These are phyloP conservation scores for Adelges cooleyi DNA, from an alignment of 1,140 invertebrate species.

Conservation along the genomic window DNA sequence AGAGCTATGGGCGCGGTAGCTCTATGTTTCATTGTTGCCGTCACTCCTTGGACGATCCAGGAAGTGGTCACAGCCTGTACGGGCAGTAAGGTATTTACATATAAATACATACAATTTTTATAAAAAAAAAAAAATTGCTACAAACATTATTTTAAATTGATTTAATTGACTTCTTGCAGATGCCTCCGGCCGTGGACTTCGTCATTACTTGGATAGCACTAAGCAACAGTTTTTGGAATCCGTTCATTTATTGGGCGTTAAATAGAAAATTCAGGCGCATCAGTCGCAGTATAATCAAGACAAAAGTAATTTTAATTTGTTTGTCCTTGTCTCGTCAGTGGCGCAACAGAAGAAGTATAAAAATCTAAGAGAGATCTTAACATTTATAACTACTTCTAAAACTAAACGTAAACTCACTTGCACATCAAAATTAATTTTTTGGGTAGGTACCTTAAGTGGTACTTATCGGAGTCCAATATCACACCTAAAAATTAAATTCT, in stretches of 20 bases:
- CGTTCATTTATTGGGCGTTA: slow-evolving; percentile 73
- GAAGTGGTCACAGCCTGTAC: slow-evolving; percentile 78
- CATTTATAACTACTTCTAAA: no score
- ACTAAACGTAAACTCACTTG: no score
- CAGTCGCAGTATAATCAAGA: slow-evolving; percentile 58
- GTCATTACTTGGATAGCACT: slow-evolving; percentile 70
- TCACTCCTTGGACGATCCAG: slow-evolving; percentile 76
- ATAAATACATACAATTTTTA: background rate
- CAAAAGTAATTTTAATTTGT: slow-evolving; percentile 52
- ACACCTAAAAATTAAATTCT: no score
- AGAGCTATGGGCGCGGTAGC: slow-evolving; percentile 80
- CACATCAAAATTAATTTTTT: no score
- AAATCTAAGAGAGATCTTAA: no score
- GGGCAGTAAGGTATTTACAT: slow-evolving; percentile 51
- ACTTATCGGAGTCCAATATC: no score
- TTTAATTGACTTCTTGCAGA: slow-evolving; percentile 40
- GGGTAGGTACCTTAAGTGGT: no score
- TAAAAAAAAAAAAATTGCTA: background rate
- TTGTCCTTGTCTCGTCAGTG: no score
- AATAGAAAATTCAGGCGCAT: slow-evolving; percentile 73
- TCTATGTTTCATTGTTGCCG: slow-evolving; percentile 74
- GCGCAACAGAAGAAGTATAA: no score
- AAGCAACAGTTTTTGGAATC: slow-evolving; percentile 81
- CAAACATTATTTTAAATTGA: background rate
- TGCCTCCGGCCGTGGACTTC: slow-evolving; percentile 67